Conservation (phyloP, 2,888 invertebrate species). For the Plutella xylostella region DNA sequence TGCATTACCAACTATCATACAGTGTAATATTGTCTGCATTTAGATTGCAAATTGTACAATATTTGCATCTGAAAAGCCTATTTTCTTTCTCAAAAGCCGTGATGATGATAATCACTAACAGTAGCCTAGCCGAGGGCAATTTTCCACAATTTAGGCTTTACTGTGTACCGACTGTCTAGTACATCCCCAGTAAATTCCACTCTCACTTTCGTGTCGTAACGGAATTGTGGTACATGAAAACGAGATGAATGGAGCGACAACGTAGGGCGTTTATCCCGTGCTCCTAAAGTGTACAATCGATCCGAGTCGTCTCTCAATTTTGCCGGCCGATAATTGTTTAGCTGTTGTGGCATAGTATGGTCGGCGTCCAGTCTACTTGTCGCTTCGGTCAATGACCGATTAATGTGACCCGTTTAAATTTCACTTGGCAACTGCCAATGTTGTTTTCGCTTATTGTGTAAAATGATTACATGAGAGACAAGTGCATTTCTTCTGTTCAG, state of each 20-base stretch:
- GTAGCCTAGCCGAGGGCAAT: too few species aligned
- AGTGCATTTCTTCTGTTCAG: too few species aligned
- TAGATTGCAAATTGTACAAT: too few species aligned
- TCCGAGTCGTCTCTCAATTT: slow-evolving; percentile 51
- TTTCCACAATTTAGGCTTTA: too few species aligned
- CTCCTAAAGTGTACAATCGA: slow-evolving; percentile 63
- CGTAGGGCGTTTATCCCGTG: slow-evolving; percentile 59
- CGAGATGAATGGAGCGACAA: slow-evolving; percentile 62
- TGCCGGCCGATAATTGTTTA: slow-evolving; percentile 50
- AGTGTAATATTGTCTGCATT: too few species aligned
- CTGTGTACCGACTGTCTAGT: slow-evolving; percentile 34
- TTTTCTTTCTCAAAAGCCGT: too few species aligned
- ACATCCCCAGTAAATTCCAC: slow-evolving; percentile 59
- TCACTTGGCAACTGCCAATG: slow-evolving; percentile 35
- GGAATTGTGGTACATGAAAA: slow-evolving; percentile 56
- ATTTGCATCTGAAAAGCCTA: too few species aligned
- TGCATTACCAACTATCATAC: too few species aligned
- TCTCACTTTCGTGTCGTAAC: slow-evolving; percentile 66
- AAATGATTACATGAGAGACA: too few species aligned
- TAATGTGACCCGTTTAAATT: slow-evolving; percentile 44
- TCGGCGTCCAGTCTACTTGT: slow-evolving; percentile 39
- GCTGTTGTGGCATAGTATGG: slow-evolving; percentile 47
- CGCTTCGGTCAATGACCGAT: slow-evolving; percentile 39
- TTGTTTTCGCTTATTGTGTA: slow-evolving; percentile 16
- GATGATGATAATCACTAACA: too few species aligned